These are phyloP conservation scores for Anneissia japonica DNA, from an alignment of 35 echinoderm and acorn worm genomes.

Conservation along the genomic window DNA sequence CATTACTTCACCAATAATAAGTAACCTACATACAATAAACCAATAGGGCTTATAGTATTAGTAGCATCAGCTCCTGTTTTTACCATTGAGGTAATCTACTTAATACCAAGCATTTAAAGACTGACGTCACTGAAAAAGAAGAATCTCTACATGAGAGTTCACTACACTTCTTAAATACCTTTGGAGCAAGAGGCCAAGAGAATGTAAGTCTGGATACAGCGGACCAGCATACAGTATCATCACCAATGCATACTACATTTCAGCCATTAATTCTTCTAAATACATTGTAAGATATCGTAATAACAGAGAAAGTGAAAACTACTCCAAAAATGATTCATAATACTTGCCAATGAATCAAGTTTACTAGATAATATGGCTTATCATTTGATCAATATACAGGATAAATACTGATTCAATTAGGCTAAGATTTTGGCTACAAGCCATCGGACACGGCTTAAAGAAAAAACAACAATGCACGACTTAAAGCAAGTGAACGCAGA, in stretches of 20 bases:
- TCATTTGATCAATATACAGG: background rate
- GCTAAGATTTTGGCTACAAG: background rate
- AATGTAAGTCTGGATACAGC: background rate
- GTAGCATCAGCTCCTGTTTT: too few relatives aligned
- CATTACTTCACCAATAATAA: too few relatives aligned
- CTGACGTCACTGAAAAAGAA: background rate
- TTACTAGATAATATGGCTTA: background rate
- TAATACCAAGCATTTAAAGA: too few relatives aligned
- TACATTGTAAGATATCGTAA: background rate
- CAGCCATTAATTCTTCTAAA: background rate
- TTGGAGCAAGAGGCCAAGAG: too few relatives aligned
- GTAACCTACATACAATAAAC: too few relatives aligned
- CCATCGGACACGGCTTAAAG: background rate
- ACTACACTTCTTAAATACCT: background rate
- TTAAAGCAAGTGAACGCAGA: too few relatives aligned
- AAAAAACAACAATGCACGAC: background rate
- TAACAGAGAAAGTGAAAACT: background rate
- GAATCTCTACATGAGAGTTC: background rate
- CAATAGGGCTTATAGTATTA: too few relatives aligned
- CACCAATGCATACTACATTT: background rate
- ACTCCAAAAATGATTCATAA: background rate
- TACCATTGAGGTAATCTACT: too few relatives aligned
- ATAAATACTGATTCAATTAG: background rate
- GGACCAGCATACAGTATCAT: background rate
- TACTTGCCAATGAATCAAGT: background rate